phyloP scores from a whole-genome alignment of 2,797 vertebrate genomes.

The Huso huso region DNA sequence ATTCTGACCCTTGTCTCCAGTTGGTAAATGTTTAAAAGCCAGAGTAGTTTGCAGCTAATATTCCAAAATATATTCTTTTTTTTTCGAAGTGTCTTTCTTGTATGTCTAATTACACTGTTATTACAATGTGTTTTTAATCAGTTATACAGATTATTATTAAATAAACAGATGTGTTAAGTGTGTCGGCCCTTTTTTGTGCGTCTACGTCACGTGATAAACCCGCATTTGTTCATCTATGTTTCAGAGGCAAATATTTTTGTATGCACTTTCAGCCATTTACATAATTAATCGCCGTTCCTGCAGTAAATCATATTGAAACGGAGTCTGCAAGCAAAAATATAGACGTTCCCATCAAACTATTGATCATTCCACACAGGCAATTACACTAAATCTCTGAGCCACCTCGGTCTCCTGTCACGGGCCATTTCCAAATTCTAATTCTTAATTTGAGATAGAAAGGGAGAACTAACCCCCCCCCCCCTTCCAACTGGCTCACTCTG shows the following conservation, averaged over 20 bases:
- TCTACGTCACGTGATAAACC: neutral
- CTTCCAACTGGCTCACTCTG: slow-evolving; percentile 13
- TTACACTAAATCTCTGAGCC: slow-evolving; percentile 36
- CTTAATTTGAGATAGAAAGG: neutral
- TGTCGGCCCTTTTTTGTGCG: slow-evolving; percentile 12
- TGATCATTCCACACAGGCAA: neutral
- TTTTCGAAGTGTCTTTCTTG: neutral
- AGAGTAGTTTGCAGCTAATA: too few species aligned
- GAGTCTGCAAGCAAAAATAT: slow-evolving; percentile 27
- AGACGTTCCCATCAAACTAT: too few species aligned
- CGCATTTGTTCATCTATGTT: slow-evolving; percentile 18
- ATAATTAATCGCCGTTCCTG: slow-evolving; percentile 55
- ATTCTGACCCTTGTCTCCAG: too few species aligned
- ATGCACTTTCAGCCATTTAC: slow-evolving; percentile 44
- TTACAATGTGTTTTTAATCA: slow-evolving; percentile 36
- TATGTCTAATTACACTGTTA: slow-evolving; percentile 32
- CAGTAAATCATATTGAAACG: slow-evolving; percentile 40
- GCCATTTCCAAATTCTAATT: slow-evolving; percentile 24
- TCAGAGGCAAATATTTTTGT: too few species aligned
- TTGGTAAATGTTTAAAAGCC: too few species aligned
- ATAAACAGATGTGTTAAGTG: slow-evolving; percentile 18
- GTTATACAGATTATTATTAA: slow-evolving; percentile 22
- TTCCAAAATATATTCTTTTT: too few species aligned
- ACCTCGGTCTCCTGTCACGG: slow-evolving; percentile 16
- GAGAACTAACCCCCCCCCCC: slow-evolving; percentile 10